Evolutionary conservation across 2,113 vertebrate genomes (phyloP).

Genomic region (Numenius arquata): DNA sequence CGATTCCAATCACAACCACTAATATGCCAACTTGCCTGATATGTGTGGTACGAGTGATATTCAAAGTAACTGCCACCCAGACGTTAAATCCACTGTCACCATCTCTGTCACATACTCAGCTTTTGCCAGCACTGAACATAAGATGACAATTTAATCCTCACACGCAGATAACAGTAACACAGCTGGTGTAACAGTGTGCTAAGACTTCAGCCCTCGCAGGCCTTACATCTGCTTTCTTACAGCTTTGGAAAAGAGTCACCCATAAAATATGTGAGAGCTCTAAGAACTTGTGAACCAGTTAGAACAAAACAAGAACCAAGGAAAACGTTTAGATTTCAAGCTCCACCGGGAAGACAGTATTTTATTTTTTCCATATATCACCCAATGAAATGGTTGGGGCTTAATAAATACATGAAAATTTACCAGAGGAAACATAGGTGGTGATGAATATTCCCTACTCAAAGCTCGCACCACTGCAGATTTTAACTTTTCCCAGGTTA

Average conservation of each 20-base stretch:
- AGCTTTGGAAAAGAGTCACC: not conserved
- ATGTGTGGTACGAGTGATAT: not conserved
- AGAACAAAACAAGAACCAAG: not conserved
- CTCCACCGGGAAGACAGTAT: not conserved
- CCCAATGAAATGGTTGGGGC: not conserved
- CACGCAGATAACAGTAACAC: not conserved
- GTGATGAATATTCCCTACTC: not conserved
- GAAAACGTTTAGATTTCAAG: not conserved
- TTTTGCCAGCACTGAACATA: constrained; percentile 1
- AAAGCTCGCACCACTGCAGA: not conserved
- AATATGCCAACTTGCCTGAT: not conserved
- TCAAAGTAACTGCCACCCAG: not conserved
- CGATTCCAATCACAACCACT: not conserved
- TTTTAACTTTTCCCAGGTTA: not conserved
- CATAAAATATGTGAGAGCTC: not conserved
- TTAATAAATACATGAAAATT: not conserved
- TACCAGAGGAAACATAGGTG: not conserved
- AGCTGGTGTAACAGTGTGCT: constrained; percentile 22
- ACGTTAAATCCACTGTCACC: not conserved
- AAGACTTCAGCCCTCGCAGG: not conserved
- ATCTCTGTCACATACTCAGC: not conserved
- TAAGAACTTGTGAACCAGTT: not conserved
- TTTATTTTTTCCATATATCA: not conserved
- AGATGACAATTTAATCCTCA: constrained; percentile 20
- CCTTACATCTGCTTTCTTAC: not conserved